phyloP scores from a whole-genome alignment of 2,113 vertebrate species.

The Microcebus griseorufus region DNA sequence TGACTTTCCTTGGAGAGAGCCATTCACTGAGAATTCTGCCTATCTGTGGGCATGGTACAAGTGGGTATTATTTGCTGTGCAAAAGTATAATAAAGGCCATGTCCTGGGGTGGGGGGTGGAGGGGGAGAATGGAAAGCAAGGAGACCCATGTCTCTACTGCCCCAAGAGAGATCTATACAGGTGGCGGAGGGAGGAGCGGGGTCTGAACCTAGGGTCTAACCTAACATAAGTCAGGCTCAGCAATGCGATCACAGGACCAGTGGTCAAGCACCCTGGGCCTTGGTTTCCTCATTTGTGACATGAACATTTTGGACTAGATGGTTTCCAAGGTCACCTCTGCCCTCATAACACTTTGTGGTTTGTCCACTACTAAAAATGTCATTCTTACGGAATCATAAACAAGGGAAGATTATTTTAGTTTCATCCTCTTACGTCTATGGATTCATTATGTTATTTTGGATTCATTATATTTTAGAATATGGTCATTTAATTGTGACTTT shows the following conservation, averaged over 20 bases:
- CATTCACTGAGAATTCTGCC: background rate
- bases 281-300: background rate
- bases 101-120: too few relatives aligned
- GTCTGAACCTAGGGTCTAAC: accelerated
- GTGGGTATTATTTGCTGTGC: too few relatives aligned
- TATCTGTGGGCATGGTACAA: accelerated
- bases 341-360: background rate
- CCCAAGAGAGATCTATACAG: background rate
- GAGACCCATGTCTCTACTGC: accelerated
- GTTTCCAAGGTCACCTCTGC: background rate
- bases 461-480: background rate
- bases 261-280: too few relatives aligned
- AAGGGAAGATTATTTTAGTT: background rate
- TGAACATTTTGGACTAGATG: background rate
- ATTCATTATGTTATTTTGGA: background rate
- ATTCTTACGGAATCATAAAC: background rate
- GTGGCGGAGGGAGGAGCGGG: accelerated
- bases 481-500: background rate
- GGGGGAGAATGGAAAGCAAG: accelerated
- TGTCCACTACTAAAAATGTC: background rate
- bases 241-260: too few relatives aligned
- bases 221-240: background rate
- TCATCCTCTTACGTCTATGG: background rate
- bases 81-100: too few relatives aligned
- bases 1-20: background rate